Percentiles rank a stretch among this genome's conserved stretches.
Conservation (phyloP, 2,888 invertebrate species). For the Coenonympha arcania region DNA sequence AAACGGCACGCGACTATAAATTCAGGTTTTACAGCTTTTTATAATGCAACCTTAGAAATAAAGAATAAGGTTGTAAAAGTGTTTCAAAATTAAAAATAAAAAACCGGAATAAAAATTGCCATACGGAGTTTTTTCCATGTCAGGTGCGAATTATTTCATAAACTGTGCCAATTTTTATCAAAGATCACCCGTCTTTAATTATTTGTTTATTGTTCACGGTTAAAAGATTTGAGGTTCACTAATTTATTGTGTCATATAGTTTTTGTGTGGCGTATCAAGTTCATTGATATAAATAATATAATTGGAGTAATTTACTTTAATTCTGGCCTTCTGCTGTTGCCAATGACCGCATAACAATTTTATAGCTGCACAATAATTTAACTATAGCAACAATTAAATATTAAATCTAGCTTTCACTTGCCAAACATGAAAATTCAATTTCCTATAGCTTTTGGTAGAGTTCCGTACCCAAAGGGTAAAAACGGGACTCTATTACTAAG, state of each 20-base stretch:
- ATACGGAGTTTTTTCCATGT: constrained; percentile 1
- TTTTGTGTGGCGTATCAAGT: constrained; percentile 54
- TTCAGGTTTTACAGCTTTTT: not conserved
- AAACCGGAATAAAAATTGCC: not conserved
- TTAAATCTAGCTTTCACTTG: too few relatives aligned
- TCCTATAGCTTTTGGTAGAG: too few relatives aligned
- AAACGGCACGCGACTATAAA: not conserved
- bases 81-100: not conserved
- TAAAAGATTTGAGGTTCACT: constrained; percentile 20
- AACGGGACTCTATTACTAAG: too few relatives aligned
- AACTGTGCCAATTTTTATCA: constrained; percentile 1
- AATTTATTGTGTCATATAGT: constrained; percentile 41
- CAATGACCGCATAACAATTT: constrained; percentile 33
- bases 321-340: constrained; percentile 49
- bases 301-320: constrained; percentile 28
- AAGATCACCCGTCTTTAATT: not conserved
- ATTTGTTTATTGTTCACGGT: constrained; percentile 14
- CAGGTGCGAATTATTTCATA: constrained; percentile 7
- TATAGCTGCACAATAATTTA: constrained; percentile 1
- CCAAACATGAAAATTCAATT: too few relatives aligned
- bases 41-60: not conserved
- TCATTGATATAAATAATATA: constrained; percentile 62
- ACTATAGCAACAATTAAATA: too few relatives aligned
- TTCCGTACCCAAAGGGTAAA: too few relatives aligned
- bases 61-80: not conserved